Evolutionary conservation across 1,140 invertebrate species (phyloP).

Genomic region (Spodoptera litura): DNA sequence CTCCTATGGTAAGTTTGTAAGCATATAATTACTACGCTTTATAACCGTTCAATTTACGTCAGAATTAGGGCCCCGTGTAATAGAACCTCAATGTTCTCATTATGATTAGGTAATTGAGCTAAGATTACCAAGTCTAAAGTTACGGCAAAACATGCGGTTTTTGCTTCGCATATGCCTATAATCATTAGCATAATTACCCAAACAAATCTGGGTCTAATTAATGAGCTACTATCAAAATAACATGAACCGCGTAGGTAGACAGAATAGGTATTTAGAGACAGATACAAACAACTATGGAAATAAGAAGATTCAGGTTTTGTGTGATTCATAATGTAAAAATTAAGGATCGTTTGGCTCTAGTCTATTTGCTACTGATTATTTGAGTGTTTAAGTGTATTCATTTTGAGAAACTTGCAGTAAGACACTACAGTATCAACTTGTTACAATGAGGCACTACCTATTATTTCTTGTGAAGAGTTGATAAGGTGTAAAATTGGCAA

Average conservation of each 20-base stretch:
- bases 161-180: background rate
- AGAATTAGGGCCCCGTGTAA: background rate
- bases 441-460: too few species aligned
- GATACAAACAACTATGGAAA: background rate
- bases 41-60: too few species aligned
- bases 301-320: slow-evolving; percentile 15
- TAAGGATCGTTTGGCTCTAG: background rate
- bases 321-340: background rate
- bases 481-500: too few species aligned
- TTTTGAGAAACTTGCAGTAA: too few species aligned
- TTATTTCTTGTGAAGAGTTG: too few species aligned
- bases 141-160: slow-evolving; percentile 16
- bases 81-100: background rate
- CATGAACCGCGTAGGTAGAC: background rate
- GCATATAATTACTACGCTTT: too few species aligned
- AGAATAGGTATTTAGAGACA: background rate
- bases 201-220: background rate
- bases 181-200: slow-evolving; percentile 1
- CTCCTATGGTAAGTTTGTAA: too few species aligned
- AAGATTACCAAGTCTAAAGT: background rate
- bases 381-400: too few species aligned
- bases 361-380: too few species aligned
- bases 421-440: too few species aligned
- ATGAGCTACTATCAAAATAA: background rate
- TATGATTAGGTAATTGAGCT: slow-evolving; percentile 23